phyloP scores from a whole-genome alignment of 2,888 invertebrate species.

The Balanococcus diminutus region DNA sequence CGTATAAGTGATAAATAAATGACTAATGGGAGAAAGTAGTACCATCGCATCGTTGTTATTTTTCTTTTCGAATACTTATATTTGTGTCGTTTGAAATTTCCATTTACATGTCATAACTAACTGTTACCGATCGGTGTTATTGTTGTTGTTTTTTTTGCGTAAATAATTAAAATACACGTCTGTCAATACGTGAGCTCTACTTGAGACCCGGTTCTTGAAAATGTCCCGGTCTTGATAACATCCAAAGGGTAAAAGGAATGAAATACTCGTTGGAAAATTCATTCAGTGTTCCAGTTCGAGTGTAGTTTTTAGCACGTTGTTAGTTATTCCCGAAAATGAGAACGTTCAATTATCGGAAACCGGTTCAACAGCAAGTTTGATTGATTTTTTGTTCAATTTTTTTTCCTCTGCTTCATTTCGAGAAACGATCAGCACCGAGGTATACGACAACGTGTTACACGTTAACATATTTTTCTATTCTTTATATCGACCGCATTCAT shows the following conservation, averaged over 20 bases:
- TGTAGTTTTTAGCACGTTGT: neutral
- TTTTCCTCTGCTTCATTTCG: neutral
- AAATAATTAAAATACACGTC: slow-evolving; percentile 1
- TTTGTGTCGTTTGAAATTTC: slow-evolving; percentile 1
- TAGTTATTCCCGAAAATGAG: neutral
- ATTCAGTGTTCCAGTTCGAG: neutral
- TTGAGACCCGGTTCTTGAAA: neutral
- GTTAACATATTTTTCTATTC: slow-evolving; percentile 23
- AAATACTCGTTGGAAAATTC: neutral
- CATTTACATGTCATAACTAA: slow-evolving; percentile 5
- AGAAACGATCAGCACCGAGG: neutral
- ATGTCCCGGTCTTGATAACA: neutral
- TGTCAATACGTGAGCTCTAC: neutral
- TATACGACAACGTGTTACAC: neutral
- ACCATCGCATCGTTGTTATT: neutral
- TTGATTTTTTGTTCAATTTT: neutral
- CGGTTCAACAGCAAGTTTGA: neutral
- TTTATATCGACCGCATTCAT: neutral
- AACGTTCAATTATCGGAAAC: neutral
- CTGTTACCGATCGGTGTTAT: neutral
- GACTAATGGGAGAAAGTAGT: slow-evolving; percentile 19
- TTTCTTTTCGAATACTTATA: neutral
- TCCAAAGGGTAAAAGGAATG: neutral
- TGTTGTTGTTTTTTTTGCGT: neutral
- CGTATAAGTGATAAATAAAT: slow-evolving; percentile 6